Evolutionary conservation across 2,888 invertebrate species (phyloP).

Genomic region (Polydrusus cervinus): DNA sequence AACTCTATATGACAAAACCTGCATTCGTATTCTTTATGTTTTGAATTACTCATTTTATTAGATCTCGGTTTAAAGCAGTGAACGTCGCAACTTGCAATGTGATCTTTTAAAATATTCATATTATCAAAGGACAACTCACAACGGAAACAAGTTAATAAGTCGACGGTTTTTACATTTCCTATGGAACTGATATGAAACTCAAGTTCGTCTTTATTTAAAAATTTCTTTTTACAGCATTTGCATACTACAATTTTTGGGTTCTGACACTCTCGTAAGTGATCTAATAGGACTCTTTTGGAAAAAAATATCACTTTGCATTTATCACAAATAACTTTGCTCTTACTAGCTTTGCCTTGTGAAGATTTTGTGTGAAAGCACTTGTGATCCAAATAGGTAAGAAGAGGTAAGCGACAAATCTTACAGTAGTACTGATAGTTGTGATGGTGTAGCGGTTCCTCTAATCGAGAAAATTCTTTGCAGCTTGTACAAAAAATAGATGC

Average conservation of each 20-base stretch:
- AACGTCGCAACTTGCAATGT: slow-evolving; percentile 6
- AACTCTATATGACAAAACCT: slow-evolving; percentile 66
- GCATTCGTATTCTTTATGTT: slow-evolving; percentile 44
- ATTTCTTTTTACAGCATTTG: slow-evolving; percentile 29
- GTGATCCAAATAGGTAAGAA: slow-evolving; percentile 22
- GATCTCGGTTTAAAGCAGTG: background rate
- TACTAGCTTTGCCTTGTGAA: slow-evolving; percentile 5
- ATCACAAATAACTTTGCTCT: slow-evolving; percentile 57
- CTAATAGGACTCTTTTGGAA: slow-evolving; percentile 35
- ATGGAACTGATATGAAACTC: background rate
- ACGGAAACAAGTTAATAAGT: background rate
- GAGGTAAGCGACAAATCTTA: slow-evolving; percentile 8
- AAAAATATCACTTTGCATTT: slow-evolving; percentile 49
- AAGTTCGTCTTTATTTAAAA: slow-evolving; percentile 13
- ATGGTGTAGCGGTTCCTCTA: slow-evolving; percentile 20
- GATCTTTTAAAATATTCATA: slow-evolving; percentile 5
- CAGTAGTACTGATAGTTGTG: slow-evolving; percentile 26
- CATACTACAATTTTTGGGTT: background rate
- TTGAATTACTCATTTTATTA: background rate
- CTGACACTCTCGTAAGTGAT: slow-evolving; percentile 14
- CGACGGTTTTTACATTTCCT: background rate
- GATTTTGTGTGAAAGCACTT: slow-evolving; percentile 27
- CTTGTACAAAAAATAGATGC: slow-evolving; percentile 20
- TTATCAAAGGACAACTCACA: slow-evolving; percentile 6
- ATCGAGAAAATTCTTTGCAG: slow-evolving; percentile 7